Evolutionary conservation across 2,888 invertebrate genomes (phyloP), one percentile per base, ranked within the genome.

Genomic region (Aethes cnicana): DNA sequence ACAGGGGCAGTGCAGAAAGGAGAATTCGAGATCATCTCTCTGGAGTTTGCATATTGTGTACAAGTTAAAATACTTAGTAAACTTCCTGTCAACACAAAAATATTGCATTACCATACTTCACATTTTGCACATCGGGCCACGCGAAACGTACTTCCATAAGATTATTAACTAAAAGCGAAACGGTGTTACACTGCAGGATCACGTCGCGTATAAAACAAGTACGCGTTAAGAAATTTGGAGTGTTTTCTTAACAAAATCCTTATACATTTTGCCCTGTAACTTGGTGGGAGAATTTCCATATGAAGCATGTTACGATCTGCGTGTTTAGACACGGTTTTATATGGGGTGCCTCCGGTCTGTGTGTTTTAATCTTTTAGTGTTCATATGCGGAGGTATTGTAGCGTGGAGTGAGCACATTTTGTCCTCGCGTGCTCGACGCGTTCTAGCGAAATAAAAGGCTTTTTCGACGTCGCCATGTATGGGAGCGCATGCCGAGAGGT

Each of bases 81-180:
- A n/a, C n/a, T n/a, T n/a, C 21, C 20, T 50, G 28, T 43, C 28
- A 12, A 17, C 6, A 26, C 21, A 30, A 43, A 32, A 30, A 28
- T n/a, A 43, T 50, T 43, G 36, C 36, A 21, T 42, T 18, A 33
- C 41, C 41, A 41, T 50, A 23, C 36, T 23, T 17, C 17, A 32
- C 11, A 28, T 30, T 28, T 32, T 39, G 44, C 44, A 52, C 39
- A 21, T 37, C 44, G 30, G 44, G 47, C 57, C 55, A 30, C 49
- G 48, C 48, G 30, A 39, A 39, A 47, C 49, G 35, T 33, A 44
- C 21, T 50, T 52, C 54, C 53, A 54, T 48, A 55, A 69, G 71
- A 73, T 73, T 77, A 78, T 77, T 72, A 77, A 70, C 74, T 82
- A 80, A 82, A 74, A 82, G 81, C 76, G 73, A 81, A 82, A 75